A percentile compares a stretch with the other conserved stretches of the same genome.
These are phyloP conservation scores for Hydra vulgaris DNA, from an alignment of 30 jellyfish, hydroid and myxozoan species.

Conservation along the genomic window DNA sequence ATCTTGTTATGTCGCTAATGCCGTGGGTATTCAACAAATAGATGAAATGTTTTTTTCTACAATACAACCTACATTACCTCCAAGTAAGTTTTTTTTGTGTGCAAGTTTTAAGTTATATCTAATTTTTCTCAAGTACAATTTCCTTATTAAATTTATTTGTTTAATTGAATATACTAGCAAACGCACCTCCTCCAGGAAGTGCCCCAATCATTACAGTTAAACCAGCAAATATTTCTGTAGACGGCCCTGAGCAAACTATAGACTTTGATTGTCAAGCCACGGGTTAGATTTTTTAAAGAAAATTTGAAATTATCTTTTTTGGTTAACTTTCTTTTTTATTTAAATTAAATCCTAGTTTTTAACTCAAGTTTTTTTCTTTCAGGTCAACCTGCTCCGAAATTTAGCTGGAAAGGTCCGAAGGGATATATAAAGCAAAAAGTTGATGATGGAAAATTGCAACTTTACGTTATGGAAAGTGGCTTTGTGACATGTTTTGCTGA, in stretches of 20 bases:
- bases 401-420: conserved; percentile 8
- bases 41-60: conserved; percentile 1
- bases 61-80: conserved; percentile 41
- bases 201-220: conserved; percentile 3
- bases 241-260: conserved; percentile 24
- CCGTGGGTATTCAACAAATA: conserved; percentile 15
- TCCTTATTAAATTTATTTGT: not conserved
- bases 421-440: not conserved
- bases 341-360: not conserved
- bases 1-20: conserved; percentile 12
- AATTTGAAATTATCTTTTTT: too few species aligned
- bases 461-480: conserved; percentile 25
- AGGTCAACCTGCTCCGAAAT: conserved; percentile 12
- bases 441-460: not conserved
- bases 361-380: not conserved
- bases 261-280: conserved; percentile 23
- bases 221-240: conserved; percentile 27
- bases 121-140: not conserved
- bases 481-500: conserved; percentile 52
- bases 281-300: conserved; percentile 10
- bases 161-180: too few species aligned
- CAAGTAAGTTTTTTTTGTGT: conserved; percentile 41
- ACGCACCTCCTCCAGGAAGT: conserved; percentile 12
- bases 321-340: too few species aligned
- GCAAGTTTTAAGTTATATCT: not conserved